These are phyloP conservation scores for Brenthis hecate DNA, from an alignment of 2,888 invertebrate species.

Conservation along the genomic window DNA sequence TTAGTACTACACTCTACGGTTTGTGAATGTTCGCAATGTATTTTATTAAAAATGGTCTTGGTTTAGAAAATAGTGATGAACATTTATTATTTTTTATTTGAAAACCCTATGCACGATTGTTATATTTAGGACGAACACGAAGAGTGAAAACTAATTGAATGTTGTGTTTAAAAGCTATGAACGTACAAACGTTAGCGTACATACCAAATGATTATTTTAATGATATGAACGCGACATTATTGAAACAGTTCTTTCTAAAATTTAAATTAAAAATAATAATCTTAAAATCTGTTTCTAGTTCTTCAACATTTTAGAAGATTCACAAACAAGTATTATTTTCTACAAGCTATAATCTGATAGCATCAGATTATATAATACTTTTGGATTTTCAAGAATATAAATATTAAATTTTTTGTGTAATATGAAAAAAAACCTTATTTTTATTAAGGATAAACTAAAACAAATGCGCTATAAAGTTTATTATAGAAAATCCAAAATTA, in stretches of 20 bases:
- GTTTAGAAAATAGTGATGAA: neutral
- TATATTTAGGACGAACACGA: no score
- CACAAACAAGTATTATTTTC: conserved; percentile 4
- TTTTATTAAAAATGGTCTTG: neutral
- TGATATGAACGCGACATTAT: no score
- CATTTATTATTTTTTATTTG: neutral
- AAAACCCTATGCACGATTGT: neutral
- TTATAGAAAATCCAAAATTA: conserved; percentile 43
- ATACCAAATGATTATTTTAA: no score
- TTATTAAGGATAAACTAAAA: neutral
- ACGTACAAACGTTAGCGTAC: no score
- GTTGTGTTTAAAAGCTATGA: no score
- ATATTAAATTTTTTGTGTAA: neutral
- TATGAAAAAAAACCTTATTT: neutral
- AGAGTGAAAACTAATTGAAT: no score
- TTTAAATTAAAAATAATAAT: neutral
- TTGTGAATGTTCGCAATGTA: conserved; percentile 41
- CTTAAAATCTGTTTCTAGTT: neutral
- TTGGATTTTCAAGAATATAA: conserved; percentile 5
- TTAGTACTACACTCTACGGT: conserved; percentile 53
- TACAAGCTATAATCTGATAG: conserved; percentile 5
- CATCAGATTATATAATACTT: neutral
- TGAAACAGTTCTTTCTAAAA: no score
- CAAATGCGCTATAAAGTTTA: neutral
- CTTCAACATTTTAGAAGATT: conserved; percentile 1